Evolutionary conservation across 2,888 invertebrate species (phyloP), one percentile per base, ranked within the genome.

Genomic region (Microdon myrmicae): DNA sequence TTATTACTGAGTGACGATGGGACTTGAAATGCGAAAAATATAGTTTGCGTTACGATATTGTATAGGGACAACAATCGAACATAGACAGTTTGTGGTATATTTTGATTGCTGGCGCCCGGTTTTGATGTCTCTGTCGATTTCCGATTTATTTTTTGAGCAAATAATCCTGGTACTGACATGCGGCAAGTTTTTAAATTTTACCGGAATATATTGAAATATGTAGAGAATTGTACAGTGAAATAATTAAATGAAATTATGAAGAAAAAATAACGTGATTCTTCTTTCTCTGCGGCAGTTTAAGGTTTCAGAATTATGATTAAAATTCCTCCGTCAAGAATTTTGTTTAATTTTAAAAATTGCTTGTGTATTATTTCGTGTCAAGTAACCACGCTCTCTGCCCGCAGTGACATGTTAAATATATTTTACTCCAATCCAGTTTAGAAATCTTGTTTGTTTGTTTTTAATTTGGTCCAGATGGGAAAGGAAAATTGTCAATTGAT

Each of bases 151-250:
- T 71, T 69, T 68, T 56, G 61, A 26, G 68, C 39, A 67, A 48
- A 68, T 37, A 54, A 35, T 38, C 71, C 71, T 73, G 70, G 70
- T 72, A 76, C 74, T 73, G 72, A 77, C 78, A 78, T 78, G 77
- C 78, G 78, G 78, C 75, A 75, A 47, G 70, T 59, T 70, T 68
- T 49, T 67, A 64, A 41, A 26, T 31, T 38, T 45, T 19, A 26
- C 20, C 41, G 41, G 32, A 47, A 23, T 53, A 43, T 35, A 12
- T 9, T n/a, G n/a, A 23, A 35, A 38, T n/a, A n/a, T n/a, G n/a
- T n/a, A n/a, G 22, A 29, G 19, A 35, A 10, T n/a, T 35, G 3
- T 6, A n/a, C 9, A 20, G 25, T 19, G 39, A 41, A 35, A 20
- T 43, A 56, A 48, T 41, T 10, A 39, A 58, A 53, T 13, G 9